Evolutionary conservation across 2,797 vertebrate species (phyloP).

Genomic region (Chelon auratus): DNA sequence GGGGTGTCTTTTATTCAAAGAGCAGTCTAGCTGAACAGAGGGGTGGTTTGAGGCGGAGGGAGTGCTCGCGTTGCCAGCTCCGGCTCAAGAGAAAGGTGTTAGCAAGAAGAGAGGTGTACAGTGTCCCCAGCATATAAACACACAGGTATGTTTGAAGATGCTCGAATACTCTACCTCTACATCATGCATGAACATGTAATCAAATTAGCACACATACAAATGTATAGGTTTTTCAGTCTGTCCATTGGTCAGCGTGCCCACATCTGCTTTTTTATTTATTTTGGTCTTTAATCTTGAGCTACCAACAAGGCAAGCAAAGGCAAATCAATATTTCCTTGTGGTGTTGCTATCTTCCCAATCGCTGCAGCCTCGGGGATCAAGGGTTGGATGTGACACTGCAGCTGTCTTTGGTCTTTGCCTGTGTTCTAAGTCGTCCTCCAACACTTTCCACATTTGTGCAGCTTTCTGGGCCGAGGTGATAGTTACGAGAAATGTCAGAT

Average conservation of each 20-base stretch:
- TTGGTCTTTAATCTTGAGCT: slow-evolving; percentile 42
- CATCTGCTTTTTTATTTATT: neutral
- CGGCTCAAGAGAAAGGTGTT: slow-evolving; percentile 43
- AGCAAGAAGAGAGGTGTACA: slow-evolving; percentile 41
- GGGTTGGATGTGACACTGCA: slow-evolving; percentile 32
- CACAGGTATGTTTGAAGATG: slow-evolving; percentile 27
- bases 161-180: neutral
- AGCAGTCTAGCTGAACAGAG: slow-evolving; percentile 62
- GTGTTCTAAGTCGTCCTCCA: neutral
- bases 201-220: slow-evolving; percentile 19
- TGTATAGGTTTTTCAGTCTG: slow-evolving; percentile 12
- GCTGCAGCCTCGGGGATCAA: slow-evolving; percentile 32
- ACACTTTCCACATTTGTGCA: slow-evolving; percentile 1
- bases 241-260: slow-evolving; percentile 17
- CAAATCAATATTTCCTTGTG: slow-evolving; percentile 35
- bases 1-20: slow-evolving; percentile 64
- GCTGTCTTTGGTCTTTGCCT: slow-evolving; percentile 11
- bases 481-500: neutral
- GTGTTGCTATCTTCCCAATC: slow-evolving; percentile 31
- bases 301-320: slow-evolving; percentile 26
- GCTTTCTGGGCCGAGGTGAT: slow-evolving; percentile 4
- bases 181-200: slow-evolving; percentile 1
- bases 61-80: slow-evolving; percentile 30
- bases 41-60: slow-evolving; percentile 41
- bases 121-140: slow-evolving; percentile 50